Evolutionary conservation across 2,888 invertebrate genomes (phyloP).

Genomic region (Capitulum mitella): DNA sequence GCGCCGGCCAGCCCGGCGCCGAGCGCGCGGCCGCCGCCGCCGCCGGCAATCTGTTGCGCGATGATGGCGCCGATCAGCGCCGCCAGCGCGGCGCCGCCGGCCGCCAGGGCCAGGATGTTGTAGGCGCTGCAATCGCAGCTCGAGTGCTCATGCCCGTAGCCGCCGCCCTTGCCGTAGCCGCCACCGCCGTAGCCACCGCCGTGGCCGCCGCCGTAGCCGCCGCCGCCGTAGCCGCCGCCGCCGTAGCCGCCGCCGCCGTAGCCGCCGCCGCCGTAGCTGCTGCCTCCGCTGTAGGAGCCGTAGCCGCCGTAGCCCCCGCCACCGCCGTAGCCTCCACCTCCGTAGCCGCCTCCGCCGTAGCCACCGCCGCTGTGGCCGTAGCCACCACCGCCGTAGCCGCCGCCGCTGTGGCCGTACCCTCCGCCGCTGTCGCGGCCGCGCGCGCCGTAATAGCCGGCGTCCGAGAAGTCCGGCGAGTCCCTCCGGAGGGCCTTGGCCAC

Average conservation of each 20-base stretch:
- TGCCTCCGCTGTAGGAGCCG: neutral
- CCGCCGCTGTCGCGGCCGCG: neutral
- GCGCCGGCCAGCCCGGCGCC: neutral
- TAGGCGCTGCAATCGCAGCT: neutral
- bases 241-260: neutral
- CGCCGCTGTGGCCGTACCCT: neutral
- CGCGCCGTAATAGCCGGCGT: neutral
- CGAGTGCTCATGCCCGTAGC: neutral
- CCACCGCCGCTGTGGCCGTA: neutral
- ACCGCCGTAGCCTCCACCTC: neutral
- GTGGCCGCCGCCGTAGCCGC: neutral
- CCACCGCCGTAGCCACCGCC: neutral
- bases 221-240: neutral
- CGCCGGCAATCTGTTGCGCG: neutral
- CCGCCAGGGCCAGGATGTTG: slow-evolving; percentile 8
- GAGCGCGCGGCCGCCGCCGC: neutral
- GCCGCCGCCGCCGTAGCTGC: too few relatives aligned
- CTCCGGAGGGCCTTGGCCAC: neutral
- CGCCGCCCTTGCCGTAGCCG: neutral
- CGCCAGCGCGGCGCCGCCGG: slow-evolving; percentile 2
- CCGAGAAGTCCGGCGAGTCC: neutral
- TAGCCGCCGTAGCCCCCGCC: neutral
- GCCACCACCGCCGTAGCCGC: neutral
- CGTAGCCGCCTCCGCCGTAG: neutral
- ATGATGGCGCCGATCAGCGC: slow-evolving; percentile 12